Evolutionary conservation across 2,888 invertebrate genomes (phyloP).

Genomic region (Melieria crassipennis): DNA sequence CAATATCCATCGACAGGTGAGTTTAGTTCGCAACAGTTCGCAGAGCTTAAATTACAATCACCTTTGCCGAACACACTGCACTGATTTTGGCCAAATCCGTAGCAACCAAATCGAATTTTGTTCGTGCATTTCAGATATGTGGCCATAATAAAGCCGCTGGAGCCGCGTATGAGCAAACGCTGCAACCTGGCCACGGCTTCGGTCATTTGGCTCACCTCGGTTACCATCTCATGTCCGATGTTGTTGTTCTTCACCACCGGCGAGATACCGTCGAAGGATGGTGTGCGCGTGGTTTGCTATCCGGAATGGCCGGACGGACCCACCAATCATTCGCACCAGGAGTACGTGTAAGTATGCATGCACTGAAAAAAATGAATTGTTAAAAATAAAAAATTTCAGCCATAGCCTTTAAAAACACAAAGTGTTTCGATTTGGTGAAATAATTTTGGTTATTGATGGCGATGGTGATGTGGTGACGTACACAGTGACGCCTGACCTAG

Average conservation of each 20-base stretch:
- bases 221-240: conserved; percentile 84
- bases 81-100: too few relatives aligned
- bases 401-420: too few relatives aligned
- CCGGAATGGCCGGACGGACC: conserved; percentile 87
- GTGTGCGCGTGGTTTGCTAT: conserved; percentile 80
- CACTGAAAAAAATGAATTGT: not conserved
- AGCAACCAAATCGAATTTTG: too few relatives aligned
- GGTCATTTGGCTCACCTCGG: conserved; percentile 84
- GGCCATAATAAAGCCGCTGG: conserved; percentile 93
- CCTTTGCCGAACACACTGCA: too few relatives aligned
- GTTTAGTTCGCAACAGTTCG: conserved; percentile 53
- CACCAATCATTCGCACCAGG: conserved; percentile 75
- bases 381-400: too few relatives aligned
- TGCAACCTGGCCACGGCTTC: conserved; percentile 85
- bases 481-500: too few relatives aligned
- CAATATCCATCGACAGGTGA: conserved; percentile 97
- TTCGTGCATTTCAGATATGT: conserved; percentile 77
- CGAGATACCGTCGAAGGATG: conserved; percentile 69
- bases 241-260: conserved; percentile 84
- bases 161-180: conserved; percentile 86
- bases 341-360: conserved; percentile 76
- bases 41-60: too few relatives aligned
- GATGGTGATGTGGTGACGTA: too few relatives aligned
- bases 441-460: too few relatives aligned
- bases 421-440: too few relatives aligned